Evolutionary conservation across 1,140 invertebrate genomes (phyloP).

Genomic region (Papilio polyxenes): DNA sequence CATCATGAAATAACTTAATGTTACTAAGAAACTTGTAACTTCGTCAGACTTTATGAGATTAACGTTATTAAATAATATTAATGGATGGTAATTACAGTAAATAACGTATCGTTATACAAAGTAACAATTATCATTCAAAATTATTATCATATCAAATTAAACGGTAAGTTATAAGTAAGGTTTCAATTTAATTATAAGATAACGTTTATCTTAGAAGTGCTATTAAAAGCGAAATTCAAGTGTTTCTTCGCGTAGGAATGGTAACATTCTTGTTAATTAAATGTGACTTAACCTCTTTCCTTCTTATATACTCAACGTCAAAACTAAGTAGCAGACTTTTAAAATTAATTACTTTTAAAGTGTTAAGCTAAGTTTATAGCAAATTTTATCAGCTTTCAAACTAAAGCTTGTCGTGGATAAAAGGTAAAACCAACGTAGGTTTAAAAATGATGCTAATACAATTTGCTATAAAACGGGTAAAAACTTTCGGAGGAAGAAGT

Average conservation of each 20-base stretch:
- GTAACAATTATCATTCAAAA: not conserved
- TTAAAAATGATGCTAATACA: too few relatives aligned
- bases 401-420: too few relatives aligned
- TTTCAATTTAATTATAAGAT: not conserved
- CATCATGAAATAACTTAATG: too few relatives aligned
- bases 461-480: too few relatives aligned
- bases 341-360: too few relatives aligned
- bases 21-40: too few relatives aligned
- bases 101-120: not conserved
- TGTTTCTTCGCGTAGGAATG: conserved; percentile 7
- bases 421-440: too few relatives aligned
- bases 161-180: not conserved
- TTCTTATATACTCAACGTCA: not conserved
- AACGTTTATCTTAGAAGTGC: not conserved
- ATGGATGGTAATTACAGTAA: conserved; percentile 1
- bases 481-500: too few relatives aligned
- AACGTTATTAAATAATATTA: not conserved
- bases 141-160: not conserved
- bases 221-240: not conserved
- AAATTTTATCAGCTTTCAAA: too few relatives aligned
- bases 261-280: not conserved
- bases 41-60: not conserved
- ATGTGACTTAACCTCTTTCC: not conserved
- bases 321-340: too few relatives aligned
- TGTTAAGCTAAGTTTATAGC: too few relatives aligned